A percentile compares a stretch with the other conserved stretches of the same genome.
Evolutionary conservation across 2,888 invertebrate genomes (phyloP).

Genomic region (Cheilosia vulpina): DNA sequence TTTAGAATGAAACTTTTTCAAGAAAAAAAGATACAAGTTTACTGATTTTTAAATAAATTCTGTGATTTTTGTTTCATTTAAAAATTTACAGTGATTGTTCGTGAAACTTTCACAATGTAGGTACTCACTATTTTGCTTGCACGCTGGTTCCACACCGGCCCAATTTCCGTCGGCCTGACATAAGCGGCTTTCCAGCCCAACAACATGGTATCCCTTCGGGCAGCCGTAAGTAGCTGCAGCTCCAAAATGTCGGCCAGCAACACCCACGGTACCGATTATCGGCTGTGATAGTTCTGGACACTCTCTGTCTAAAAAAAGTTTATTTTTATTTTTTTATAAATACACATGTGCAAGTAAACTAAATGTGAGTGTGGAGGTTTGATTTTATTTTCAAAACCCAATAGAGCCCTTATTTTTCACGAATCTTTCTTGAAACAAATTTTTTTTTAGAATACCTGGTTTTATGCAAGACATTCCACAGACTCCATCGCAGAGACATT

Average conservation of each 20-base stretch:
- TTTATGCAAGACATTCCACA: constrained; percentile 99
- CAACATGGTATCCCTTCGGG: constrained; percentile 94
- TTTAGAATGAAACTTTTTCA: too few species aligned
- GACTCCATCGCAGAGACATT: constrained; percentile 97
- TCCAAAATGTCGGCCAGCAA: constrained; percentile 92
- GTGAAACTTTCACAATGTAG: not conserved
- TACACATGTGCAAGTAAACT: too few species aligned
- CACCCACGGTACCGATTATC: constrained; percentile 89
- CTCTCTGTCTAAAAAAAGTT: constrained; percentile 89
- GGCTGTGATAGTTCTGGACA: constrained; percentile 92
- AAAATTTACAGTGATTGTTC: too few species aligned
- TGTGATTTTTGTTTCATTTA: not conserved
- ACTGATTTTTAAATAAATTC: too few species aligned
- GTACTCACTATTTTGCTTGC: constrained; percentile 92
- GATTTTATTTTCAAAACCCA: too few species aligned
- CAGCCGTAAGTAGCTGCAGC: constrained; percentile 93
- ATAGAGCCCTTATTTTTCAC: not conserved
- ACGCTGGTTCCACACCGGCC: constrained; percentile 93
- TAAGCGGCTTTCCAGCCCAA: constrained; percentile 92
- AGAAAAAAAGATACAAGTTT: too few species aligned
- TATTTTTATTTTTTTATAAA: not conserved
- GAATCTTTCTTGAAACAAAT: not conserved
- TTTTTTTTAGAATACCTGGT: constrained; percentile 87
- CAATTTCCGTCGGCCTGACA: constrained; percentile 97
- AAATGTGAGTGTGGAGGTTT: too few species aligned